phyloP scores from a whole-genome alignment of 2,888 invertebrate genomes.

The Cryptocheilus praepositus region DNA sequence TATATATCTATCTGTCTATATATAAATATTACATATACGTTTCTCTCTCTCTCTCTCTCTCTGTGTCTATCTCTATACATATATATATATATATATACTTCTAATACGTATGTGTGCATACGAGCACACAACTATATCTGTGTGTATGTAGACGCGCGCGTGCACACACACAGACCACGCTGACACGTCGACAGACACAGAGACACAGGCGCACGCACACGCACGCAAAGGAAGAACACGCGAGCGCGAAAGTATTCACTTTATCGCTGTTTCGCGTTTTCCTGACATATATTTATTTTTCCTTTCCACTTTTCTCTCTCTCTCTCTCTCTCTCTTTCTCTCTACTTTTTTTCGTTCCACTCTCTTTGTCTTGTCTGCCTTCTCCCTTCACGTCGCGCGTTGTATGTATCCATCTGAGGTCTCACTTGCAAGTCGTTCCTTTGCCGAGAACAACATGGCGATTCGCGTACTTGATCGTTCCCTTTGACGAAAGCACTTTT shows the following conservation, averaged over 20 bases:
- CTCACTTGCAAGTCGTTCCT: too few species aligned
- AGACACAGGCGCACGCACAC: background rate
- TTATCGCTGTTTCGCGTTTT: conserved; percentile 2
- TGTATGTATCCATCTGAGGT: too few species aligned
- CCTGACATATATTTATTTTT: conserved; percentile 14
- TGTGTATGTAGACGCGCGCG: too few species aligned
- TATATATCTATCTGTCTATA: conserved; percentile 51
- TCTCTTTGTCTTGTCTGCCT: too few species aligned
- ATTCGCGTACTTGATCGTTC: too few species aligned
- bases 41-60: conserved; percentile 33
- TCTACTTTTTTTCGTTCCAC: conserved; percentile 1
- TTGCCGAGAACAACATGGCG: too few species aligned
- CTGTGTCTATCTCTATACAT: conserved; percentile 39
- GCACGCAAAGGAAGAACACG: background rate
- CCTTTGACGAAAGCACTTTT: too few species aligned
- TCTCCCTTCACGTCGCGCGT: too few species aligned
- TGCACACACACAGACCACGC: conserved; percentile 8
- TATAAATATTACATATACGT: conserved; percentile 52
- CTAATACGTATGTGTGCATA: conserved; percentile 50
- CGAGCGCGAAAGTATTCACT: conserved; percentile 1
- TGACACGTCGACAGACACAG: conserved; percentile 7
- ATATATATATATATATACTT: conserved; percentile 29
- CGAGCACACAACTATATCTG: conserved; percentile 25
- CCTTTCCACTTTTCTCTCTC: conserved; percentile 24
- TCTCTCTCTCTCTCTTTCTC: conserved; percentile 12